Base-by-base conservation (phyloP, 2,888 invertebrate species). In the Papilio demoleus region DNA sequence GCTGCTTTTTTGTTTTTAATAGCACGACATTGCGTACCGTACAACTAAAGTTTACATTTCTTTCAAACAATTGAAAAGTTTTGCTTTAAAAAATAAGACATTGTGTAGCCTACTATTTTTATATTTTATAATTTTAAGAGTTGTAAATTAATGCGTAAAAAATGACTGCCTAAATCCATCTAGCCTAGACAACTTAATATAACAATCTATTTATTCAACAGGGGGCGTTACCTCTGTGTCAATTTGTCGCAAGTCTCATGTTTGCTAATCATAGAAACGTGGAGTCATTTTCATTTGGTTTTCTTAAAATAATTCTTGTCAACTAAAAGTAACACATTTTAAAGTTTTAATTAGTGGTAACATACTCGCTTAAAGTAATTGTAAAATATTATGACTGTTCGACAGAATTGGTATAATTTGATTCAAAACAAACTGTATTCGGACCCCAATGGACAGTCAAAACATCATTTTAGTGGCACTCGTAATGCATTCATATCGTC, bases 391-490 rank as follows among this genome's bases (percentile, higher is more conserved):
- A 45, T 34, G 14, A 59, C 11, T 42, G 1, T 47, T 47, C 34
- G 12, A 36, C 8, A 19, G n/a, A 11, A 66, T 59, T 36, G 58
- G 22, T 36, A 66, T 65, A 24, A 65, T 14, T 61, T 61, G 14
- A 5, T 17, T 31, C 8, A 8, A 59, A 59, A 34, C 38, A 11
- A 45, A 17, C 34, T 60, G 59, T 60, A 45, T 53, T 47, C 62
- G 45, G 61, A 67, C 59, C 68, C 67, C 53, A 53, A 62, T 61
- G 24, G 58, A 59, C 36, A 42, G 63, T 71, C 69, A 70, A 60
- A 73, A 73, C 69, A 73, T 73, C 70, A 70, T 64, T 64, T 68
- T 64, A 65, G 42, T 66, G 69, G 66, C 70, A 68, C 65, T 69
- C 69, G 70, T 69, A 69, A 68, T 67, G 36, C 66, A 68, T 70